Evolutionary conservation across 2,113 vertebrate species (phyloP).

Genomic region (Hystrix brachyura): DNA sequence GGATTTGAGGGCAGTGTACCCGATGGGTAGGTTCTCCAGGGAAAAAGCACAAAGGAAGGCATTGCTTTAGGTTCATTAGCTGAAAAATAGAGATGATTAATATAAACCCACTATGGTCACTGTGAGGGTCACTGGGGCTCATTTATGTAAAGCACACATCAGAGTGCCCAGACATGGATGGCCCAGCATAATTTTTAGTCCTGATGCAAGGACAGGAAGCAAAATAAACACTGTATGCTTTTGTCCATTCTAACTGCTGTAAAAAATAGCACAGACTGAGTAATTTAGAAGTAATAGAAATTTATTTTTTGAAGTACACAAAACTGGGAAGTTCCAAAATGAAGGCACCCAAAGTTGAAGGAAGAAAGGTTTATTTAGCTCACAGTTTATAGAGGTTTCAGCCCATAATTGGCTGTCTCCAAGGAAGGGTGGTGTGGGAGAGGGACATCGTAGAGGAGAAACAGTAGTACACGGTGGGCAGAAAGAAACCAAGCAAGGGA

Average conservation of each 20-base stretch:
- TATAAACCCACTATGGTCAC: fast-evolving
- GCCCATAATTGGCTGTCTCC: no score
- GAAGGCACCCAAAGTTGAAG: no score
- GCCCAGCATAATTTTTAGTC: not conserved
- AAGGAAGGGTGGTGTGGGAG: no score
- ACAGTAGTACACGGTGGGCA: no score
- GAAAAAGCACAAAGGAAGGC: not conserved
- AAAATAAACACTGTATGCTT: not conserved
- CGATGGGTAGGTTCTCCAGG: not conserved
- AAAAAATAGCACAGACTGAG: not conserved
- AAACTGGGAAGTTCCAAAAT: not conserved
- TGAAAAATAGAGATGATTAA: not conserved
- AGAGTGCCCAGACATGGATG: not conserved
- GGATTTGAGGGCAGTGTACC: not conserved
- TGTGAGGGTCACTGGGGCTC: not conserved
- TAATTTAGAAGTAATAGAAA: not conserved
- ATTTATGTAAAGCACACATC: not conserved
- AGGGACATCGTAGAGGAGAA: no score
- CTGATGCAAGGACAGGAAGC: not conserved
- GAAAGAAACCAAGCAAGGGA: no score
- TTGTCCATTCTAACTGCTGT: not conserved
- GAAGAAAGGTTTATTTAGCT: no score
- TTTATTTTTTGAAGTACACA: not conserved
- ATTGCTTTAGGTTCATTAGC: not conserved
- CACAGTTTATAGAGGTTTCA: no score